Evolutionary conservation across 92 coral and sea anemone species (phyloP), one percentile per base, ranked within the genome.

Genomic region (Epizoanthus rinbou): DNA sequence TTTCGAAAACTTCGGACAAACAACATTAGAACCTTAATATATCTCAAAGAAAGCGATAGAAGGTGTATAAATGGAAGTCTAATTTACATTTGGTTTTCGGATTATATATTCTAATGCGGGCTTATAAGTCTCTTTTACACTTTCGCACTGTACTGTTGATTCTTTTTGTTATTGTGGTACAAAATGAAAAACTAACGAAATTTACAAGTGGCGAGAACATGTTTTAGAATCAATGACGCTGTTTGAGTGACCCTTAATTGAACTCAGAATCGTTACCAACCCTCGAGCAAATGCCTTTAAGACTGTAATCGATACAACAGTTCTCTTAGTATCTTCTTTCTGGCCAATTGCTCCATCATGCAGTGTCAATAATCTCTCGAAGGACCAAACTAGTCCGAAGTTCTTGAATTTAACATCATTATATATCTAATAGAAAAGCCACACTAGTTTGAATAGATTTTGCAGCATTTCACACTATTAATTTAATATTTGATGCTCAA

Each of bases 131-230:
- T 6, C 60, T 78, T 67, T 67, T 67, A 67, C 73, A 67, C 73
- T 67, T 78, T 78, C 82, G 64, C 82, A 60, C 71, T 22, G 2
- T 78, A 15, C 59, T 13, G 65, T 23, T 39, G 66, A 25, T 21
- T 60, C 64, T 57, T 35, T 50, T 78, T 78, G 82, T 63, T 78
- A 60, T 78, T 78, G 19, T 8, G 71, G 82, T 39, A 43, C 59
- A 78, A 6, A 3, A 37, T 37, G 43, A 37, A 37, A 62, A 60
- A 62, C 56, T 78, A 62, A 78, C 82, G 65, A 41, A 62, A 39
- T 76, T 59, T 76, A 37, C 57, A 59, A 60, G 82, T 60, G 82
- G 33, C 69, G 23, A 59, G 4, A 78, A 59, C 39, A 10, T 76
- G 52, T 16, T 76, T 76, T 59, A 67, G 47, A 33, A 60, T 57